These are phyloP conservation scores for Drosophila ochracea DNA, from an alignment of 2,888 invertebrate species.

Conservation along the genomic window DNA sequence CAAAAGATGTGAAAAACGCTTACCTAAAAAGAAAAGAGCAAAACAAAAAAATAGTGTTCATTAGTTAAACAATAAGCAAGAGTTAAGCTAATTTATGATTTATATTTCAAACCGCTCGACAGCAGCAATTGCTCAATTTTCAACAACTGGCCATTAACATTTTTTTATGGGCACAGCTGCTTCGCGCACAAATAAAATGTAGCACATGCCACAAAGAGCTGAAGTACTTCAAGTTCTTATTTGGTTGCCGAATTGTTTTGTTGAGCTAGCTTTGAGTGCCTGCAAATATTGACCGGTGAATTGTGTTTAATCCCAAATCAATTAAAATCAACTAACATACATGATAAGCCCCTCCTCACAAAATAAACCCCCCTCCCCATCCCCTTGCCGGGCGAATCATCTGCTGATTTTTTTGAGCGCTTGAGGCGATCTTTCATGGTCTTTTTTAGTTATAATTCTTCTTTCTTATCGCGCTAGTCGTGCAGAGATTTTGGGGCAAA, in stretches of 20 bases:
- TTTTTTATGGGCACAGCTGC: slow-evolving; percentile 13
- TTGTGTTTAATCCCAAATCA: slow-evolving; percentile 51
- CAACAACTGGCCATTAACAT: slow-evolving; percentile 42
- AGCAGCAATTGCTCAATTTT: slow-evolving; percentile 4
- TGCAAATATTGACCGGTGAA: slow-evolving; percentile 52
- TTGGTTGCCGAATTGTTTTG: slow-evolving; percentile 4
- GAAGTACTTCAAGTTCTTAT: slow-evolving; percentile 1
- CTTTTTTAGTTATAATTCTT: slow-evolving; percentile 43
- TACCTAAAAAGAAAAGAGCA: slow-evolving; percentile 60
- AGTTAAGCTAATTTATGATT: slow-evolving; percentile 36
- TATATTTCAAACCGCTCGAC: slow-evolving; percentile 7
- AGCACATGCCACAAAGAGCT: slow-evolving; percentile 12
- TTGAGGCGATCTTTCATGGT: slow-evolving; percentile 33
- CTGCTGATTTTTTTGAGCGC: slow-evolving; percentile 49
- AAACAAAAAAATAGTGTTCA: slow-evolving; percentile 8
- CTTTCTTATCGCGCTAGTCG: slow-evolving; percentile 51
- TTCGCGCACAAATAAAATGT: slow-evolving; percentile 3
- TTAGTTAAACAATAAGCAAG: slow-evolving; percentile 38
- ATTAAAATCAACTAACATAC: slow-evolving; percentile 39
- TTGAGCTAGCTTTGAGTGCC: slow-evolving; percentile 38
- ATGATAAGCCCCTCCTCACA: background rate
- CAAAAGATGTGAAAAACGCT: slow-evolving; percentile 29
- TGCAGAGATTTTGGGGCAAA: slow-evolving; percentile 1
- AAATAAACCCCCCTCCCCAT: background rate
- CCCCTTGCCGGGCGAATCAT: slow-evolving; percentile 36